These are phyloP conservation scores for Dufourea novaeangliae DNA, from an alignment of 1,140 invertebrate genomes.

Conservation along the genomic window DNA sequence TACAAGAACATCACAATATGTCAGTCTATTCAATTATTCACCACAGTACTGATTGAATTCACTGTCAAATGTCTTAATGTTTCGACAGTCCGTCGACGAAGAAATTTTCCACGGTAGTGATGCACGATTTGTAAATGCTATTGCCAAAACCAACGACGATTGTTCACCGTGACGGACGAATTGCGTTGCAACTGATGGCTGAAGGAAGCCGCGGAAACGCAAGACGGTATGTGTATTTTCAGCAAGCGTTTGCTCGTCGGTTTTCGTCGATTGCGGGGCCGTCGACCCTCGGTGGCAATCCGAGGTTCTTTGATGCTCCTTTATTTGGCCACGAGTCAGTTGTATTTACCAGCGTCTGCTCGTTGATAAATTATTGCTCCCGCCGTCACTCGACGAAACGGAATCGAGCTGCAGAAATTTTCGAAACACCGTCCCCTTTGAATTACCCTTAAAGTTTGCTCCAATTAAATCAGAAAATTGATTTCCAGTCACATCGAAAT, in stretches of 20 bases:
- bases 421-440: background rate
- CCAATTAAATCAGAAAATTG: no score
- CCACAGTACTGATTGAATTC: no score
- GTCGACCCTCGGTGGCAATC: constrained; percentile 34
- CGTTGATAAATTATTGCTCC: constrained; percentile 29
- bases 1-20: no score
- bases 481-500: no score
- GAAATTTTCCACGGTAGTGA: no score
- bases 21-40: no score
- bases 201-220: constrained; percentile 11
- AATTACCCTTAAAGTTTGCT: no score
- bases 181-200: background rate
- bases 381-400: background rate
- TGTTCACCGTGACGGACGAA: background rate
- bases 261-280: constrained; percentile 44
- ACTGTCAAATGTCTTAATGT: background rate
- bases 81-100: background rate
- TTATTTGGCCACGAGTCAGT: constrained; percentile 39
- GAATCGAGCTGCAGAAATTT: background rate
- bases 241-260: constrained; percentile 18
- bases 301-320: constrained; percentile 36
- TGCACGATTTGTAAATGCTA: background rate
- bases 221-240: constrained; percentile 45
- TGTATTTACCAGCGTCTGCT: constrained; percentile 20
- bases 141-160: background rate